These are phyloP conservation scores for Ectropis crepuscularia DNA, from an alignment of 2,888 invertebrate genomes.

Conservation along the genomic window DNA sequence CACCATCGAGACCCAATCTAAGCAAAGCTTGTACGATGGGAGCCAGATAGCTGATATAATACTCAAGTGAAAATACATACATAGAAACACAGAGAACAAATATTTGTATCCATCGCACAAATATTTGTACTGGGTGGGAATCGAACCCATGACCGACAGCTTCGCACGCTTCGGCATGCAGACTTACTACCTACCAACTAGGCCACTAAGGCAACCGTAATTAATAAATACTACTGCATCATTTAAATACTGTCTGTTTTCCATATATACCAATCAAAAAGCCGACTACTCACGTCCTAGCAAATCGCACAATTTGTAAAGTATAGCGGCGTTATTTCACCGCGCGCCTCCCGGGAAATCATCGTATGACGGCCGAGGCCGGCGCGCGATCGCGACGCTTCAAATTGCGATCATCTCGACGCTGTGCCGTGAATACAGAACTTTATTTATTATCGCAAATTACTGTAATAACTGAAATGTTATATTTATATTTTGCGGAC, in stretches of 20 bases:
- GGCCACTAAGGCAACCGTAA: too few relatives aligned
- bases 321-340: slow-evolving; percentile 16
- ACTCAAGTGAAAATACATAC: too few relatives aligned
- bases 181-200: too few relatives aligned
- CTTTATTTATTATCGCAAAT: slow-evolving; percentile 12
- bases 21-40: too few relatives aligned
- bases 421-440: slow-evolving; percentile 10
- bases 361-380: slow-evolving; percentile 47
- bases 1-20: too few relatives aligned
- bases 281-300: slow-evolving; percentile 10
- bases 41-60: too few relatives aligned
- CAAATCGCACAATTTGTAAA: slow-evolving; percentile 23
- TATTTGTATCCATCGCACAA: too few relatives aligned
- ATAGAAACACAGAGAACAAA: too few relatives aligned
- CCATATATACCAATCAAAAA: slow-evolving; percentile 7
- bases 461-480: background rate
- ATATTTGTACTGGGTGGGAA: too few relatives aligned
- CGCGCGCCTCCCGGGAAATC: slow-evolving; percentile 55
- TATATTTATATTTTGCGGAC: too few relatives aligned
- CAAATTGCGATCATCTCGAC: slow-evolving; percentile 36
- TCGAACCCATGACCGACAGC: too few relatives aligned
- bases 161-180: too few relatives aligned
- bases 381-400: slow-evolving; percentile 41
- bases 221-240: background rate
- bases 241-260: background rate